Evolutionary conservation across 1,140 invertebrate species (phyloP).

Genomic region (Dendrolimus punctatus): DNA sequence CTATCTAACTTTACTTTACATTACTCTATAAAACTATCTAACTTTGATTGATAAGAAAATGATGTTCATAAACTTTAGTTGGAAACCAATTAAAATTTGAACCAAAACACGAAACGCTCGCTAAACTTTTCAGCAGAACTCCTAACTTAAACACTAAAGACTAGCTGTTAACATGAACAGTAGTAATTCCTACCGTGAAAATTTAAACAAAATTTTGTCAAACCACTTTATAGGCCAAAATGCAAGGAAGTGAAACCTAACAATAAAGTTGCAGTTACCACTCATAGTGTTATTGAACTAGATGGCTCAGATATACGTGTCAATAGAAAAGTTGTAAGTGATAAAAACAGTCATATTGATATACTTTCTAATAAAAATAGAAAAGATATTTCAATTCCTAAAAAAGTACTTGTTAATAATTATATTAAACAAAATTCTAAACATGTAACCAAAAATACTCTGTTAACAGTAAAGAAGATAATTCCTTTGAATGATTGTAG

Average conservation of each 20-base stretch:
- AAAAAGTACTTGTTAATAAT: too few relatives aligned
- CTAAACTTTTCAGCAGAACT: not conserved
- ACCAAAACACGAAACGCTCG: too few relatives aligned
- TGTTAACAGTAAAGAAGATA: too few relatives aligned
- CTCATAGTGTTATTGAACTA: constrained; percentile 39
- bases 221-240: constrained; percentile 44
- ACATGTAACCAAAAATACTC: too few relatives aligned
- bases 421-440: too few relatives aligned
- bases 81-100: too few relatives aligned
- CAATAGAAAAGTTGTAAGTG: constrained; percentile 30
- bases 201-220: constrained; percentile 48
- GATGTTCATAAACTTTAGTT: too few relatives aligned
- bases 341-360: constrained; percentile 20
- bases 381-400: constrained; percentile 3
- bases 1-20: too few relatives aligned
- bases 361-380: constrained; percentile 23
- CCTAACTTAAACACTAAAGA: not conserved
- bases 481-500: too few relatives aligned
- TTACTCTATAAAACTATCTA: too few relatives aligned
- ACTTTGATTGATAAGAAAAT: too few relatives aligned
- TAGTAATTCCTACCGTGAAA: constrained; percentile 10
- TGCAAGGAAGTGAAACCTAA: constrained; percentile 23
- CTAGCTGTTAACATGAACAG: constrained; percentile 9
- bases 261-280: constrained; percentile 31
- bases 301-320: constrained; percentile 35